phyloP scores from a whole-genome alignment of 2,113 vertebrate genomes.

The Bubo blakistoni region DNA sequence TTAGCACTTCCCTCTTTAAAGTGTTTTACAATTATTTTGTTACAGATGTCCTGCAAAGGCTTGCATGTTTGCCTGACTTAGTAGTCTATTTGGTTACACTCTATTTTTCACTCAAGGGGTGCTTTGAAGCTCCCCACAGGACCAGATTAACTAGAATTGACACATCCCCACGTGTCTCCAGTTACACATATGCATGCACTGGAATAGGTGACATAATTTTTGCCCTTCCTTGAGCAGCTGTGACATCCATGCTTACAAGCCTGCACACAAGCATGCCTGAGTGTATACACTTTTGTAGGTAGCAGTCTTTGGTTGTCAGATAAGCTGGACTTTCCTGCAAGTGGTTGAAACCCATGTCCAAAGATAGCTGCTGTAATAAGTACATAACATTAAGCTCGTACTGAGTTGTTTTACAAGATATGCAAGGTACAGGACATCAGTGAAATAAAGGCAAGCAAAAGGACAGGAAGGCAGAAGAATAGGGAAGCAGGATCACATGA shows the following conservation, averaged over 20 bases:
- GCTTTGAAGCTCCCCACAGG: neutral
- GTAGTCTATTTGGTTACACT: neutral
- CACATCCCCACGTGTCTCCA: neutral
- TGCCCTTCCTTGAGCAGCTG: neutral
- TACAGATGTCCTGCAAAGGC: neutral
- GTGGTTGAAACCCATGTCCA: neutral
- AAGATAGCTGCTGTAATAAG: neutral
- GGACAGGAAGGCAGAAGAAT: neutral
- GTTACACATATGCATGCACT: accelerated
- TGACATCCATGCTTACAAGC: neutral
- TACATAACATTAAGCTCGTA: neutral
- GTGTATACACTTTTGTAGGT: neutral
- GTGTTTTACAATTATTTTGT: neutral
- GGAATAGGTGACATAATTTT: neutral
- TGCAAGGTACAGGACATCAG: neutral
- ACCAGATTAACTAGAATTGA: neutral
- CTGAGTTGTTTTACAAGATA: neutral
- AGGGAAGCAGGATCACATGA: neutral
- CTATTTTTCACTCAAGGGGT: neutral
- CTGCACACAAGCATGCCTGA: neutral
- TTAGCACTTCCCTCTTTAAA: neutral
- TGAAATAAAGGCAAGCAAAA: neutral
- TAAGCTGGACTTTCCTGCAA: neutral
- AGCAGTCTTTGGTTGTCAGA: neutral
- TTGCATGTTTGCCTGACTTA: neutral